These are phyloP conservation scores for Capricornis sumatraensis DNA, from an alignment of 2,113 vertebrate species.

Conservation along the genomic window DNA sequence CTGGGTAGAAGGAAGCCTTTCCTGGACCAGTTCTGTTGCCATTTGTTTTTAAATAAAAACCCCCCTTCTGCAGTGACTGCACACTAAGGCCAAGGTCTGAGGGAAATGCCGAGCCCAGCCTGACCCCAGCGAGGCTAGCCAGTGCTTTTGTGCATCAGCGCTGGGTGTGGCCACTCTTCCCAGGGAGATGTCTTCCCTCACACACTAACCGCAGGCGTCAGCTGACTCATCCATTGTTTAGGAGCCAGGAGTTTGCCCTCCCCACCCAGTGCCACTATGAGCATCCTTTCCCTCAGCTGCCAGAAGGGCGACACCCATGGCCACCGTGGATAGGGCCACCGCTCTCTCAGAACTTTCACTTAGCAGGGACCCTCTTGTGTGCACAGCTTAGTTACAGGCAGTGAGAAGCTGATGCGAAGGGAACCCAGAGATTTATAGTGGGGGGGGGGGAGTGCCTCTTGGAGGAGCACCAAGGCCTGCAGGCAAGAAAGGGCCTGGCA, in stretches of 20 bases:
- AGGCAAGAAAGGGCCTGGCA: background rate
- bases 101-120: background rate
- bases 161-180: background rate
- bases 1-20: background rate
- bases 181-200: background rate
- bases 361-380: background rate
- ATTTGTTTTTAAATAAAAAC: background rate
- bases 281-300: background rate
- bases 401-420: background rate
- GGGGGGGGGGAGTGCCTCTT: background rate
- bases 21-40: background rate
- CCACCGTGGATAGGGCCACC: background rate
- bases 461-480: background rate
- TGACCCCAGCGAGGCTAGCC: background rate
- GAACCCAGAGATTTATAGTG: fast-evolving
- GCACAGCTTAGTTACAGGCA: background rate
- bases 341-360: background rate
- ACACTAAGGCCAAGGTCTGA: background rate
- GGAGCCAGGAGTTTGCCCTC: background rate
- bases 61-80: background rate
- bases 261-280: background rate
- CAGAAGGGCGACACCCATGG: fast-evolving
- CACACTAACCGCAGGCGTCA: background rate
- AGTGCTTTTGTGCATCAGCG: background rate
- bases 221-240: slow-evolving; percentile 50